Evolutionary conservation across 2,888 invertebrate genomes (phyloP).

Genomic region (Phengaris alcon): DNA sequence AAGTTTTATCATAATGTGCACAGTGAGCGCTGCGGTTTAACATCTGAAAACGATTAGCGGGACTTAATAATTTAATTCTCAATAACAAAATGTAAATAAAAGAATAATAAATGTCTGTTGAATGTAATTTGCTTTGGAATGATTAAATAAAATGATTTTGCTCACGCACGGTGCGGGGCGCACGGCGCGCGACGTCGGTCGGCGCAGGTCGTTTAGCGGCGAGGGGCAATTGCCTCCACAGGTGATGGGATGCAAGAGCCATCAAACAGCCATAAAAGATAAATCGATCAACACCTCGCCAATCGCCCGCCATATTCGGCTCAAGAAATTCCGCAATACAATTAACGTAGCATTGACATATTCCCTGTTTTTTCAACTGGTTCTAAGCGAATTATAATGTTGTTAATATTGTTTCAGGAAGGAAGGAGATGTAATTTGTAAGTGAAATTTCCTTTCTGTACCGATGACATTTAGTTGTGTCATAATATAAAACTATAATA

Average conservation of each 20-base stretch:
- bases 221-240: conserved; percentile 23
- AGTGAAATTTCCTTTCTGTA: neutral
- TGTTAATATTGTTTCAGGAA: neutral
- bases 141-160: conserved; percentile 47
- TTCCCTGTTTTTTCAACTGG: neutral
- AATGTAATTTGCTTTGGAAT: conserved; percentile 43
- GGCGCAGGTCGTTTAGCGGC: conserved; percentile 33
- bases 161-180: conserved; percentile 41
- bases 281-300: conserved; percentile 56
- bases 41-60: conserved; percentile 14
- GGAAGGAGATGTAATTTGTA: neutral
- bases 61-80: conserved; percentile 26
- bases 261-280: conserved; percentile 61
- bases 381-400: neutral
- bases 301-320: conserved; percentile 36
- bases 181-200: neutral
- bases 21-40: conserved; percentile 17
- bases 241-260: conserved; percentile 49
- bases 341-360: neutral
- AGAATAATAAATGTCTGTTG: conserved; percentile 20
- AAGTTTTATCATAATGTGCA: conserved; percentile 20
- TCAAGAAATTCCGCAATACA: conserved; percentile 8
- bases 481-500: no score
- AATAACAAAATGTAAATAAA: conserved; percentile 21
- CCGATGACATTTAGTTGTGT: neutral